Percentiles rank a stretch among this genome's conserved stretches.
Evolutionary conservation across 2,888 invertebrate species (phyloP).

Genomic region (Esperia sulphurella): DNA sequence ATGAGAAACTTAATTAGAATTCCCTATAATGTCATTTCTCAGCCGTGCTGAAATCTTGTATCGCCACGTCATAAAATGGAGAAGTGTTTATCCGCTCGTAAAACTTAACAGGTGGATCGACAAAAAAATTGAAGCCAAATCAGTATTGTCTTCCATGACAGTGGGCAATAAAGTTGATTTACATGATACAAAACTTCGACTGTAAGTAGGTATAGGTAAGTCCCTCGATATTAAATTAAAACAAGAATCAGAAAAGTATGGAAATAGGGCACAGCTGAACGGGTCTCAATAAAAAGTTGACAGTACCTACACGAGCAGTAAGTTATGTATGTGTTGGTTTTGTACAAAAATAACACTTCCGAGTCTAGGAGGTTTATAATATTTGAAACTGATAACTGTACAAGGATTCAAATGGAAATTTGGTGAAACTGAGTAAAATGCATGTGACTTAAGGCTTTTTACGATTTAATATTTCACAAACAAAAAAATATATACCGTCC

Average conservation of each 20-base stretch:
- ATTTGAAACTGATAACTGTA: too few relatives aligned
- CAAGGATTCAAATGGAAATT: too few relatives aligned
- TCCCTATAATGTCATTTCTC: background rate
- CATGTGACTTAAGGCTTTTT: too few relatives aligned
- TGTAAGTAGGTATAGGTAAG: background rate
- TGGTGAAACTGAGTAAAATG: too few relatives aligned
- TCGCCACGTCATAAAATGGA: conserved; percentile 11
- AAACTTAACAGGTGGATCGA: conserved; percentile 21
- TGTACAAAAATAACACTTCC: too few relatives aligned
- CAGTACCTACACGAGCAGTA: too few relatives aligned
- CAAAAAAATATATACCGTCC: too few relatives aligned
- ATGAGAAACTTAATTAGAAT: background rate
- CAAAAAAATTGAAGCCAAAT: conserved; percentile 17
- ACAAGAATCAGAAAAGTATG: background rate
- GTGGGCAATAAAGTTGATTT: conserved; percentile 23
- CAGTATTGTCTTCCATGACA: conserved; percentile 16
- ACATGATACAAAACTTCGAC: conserved; percentile 7
- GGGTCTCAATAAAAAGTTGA: background rate
- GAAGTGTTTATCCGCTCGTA: conserved; percentile 15
- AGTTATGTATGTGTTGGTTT: too few relatives aligned
- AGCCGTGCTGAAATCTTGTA: conserved; percentile 6
- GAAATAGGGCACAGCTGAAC: background rate
- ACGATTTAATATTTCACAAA: too few relatives aligned
- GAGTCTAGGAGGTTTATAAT: too few relatives aligned
- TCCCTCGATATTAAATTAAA: background rate